phyloP scores from a whole-genome alignment of 2,113 vertebrate genomes.

The Stomatorhinus ivindoensis region DNA sequence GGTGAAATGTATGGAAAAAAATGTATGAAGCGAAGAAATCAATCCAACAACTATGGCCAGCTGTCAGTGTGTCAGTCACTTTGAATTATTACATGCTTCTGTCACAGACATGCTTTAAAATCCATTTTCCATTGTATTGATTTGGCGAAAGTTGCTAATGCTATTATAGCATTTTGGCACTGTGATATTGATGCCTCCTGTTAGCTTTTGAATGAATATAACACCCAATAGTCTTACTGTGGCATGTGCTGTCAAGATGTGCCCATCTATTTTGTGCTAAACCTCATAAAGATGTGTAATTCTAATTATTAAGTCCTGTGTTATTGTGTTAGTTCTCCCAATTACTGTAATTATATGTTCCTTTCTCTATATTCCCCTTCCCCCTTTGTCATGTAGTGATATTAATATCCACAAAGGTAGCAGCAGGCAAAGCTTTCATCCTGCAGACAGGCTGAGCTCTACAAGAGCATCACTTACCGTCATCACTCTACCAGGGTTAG shows the following conservation, averaged over 20 bases:
- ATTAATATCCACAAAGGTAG: neutral
- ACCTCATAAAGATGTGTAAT: neutral
- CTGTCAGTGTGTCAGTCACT: neutral
- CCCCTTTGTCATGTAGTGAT: neutral
- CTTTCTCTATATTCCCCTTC: neutral
- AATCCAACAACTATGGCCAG: neutral
- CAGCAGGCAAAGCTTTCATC: neutral
- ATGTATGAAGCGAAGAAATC: neutral
- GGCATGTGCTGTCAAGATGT: neutral
- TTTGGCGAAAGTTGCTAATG: neutral
- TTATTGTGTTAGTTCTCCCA: neutral
- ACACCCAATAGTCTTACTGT: neutral
- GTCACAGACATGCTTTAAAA: neutral
- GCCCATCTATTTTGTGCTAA: neutral
- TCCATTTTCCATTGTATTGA: neutral
- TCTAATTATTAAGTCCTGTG: neutral
- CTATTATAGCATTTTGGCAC: neutral
- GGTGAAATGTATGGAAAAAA: neutral
- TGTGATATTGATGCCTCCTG: neutral
- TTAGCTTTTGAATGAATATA: neutral
- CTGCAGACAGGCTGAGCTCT: neutral
- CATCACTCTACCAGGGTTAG: neutral
- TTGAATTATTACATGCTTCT: neutral
- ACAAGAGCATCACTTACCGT: neutral
- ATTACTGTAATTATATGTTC: neutral